These are phyloP conservation scores for Esperia sulphurella DNA, from an alignment of 2,888 invertebrate genomes.

Conservation along the genomic window DNA sequence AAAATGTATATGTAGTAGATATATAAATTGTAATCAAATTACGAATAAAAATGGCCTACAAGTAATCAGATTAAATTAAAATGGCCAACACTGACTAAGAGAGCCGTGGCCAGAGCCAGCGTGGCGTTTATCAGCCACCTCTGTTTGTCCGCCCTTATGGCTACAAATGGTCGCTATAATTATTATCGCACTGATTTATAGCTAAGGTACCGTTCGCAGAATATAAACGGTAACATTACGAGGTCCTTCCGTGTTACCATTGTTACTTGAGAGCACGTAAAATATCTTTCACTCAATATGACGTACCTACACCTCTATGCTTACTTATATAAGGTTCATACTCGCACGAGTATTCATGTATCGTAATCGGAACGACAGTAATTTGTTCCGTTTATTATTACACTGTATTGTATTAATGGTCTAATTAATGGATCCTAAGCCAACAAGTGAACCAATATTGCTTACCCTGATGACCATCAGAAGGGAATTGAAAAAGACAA, in stretches of 20 bases:
- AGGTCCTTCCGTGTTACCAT: slow-evolving; percentile 25
- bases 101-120: not conserved
- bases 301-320: not conserved
- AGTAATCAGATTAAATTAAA: too few relatives aligned
- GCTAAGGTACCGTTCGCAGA: slow-evolving; percentile 59
- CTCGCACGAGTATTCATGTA: not conserved
- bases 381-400: not conserved
- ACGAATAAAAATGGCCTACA: too few relatives aligned
- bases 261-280: slow-evolving; percentile 1
- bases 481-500: too few relatives aligned
- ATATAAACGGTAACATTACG: slow-evolving; percentile 60
- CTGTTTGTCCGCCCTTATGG: slow-evolving; percentile 53
- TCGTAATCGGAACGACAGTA: not conserved
- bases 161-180: slow-evolving; percentile 67
- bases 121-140: slow-evolving; percentile 37
- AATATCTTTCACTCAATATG: not conserved
- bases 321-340: not conserved
- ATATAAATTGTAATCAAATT: too few relatives aligned
- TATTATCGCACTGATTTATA: slow-evolving; percentile 73
- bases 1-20: too few relatives aligned
- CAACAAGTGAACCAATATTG: not conserved
- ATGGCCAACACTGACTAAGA: too few relatives aligned
- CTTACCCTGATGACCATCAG: too few relatives aligned
- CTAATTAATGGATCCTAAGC: not conserved
- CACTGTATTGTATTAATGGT: not conserved